Conservation (phyloP, 2,888 invertebrate species). For the Apamea sordens region DNA sequence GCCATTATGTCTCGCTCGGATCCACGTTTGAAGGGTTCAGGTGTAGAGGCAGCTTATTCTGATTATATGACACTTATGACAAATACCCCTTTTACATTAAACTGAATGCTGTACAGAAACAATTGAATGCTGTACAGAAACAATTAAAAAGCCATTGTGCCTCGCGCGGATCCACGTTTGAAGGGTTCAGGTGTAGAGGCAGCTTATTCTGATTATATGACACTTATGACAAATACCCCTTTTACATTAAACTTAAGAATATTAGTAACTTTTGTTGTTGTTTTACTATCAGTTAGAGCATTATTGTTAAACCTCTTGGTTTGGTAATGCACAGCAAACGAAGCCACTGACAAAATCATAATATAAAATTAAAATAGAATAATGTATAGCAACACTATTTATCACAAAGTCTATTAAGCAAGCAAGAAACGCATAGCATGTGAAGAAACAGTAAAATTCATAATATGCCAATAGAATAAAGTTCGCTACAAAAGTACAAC, state of each 20-base stretch:
- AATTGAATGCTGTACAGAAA: not conserved
- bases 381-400: slow-evolving; percentile 2
- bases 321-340: not conserved
- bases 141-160: not conserved
- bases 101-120: not conserved
- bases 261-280: not conserved
- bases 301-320: not conserved
- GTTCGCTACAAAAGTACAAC: not conserved
- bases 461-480: not conserved
- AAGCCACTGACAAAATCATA: not conserved
- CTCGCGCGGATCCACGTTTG: not conserved
- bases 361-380: not conserved
- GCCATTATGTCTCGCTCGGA: not conserved
- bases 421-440: not conserved
- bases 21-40: not conserved
- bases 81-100: not conserved
- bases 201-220: not conserved
- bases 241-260: not conserved
- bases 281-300: not conserved
- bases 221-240: not conserved
- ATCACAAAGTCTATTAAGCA: not conserved
- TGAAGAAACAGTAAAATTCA: not conserved
- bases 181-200: not conserved
- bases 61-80: not conserved
- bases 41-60: not conserved